These are phyloP conservation scores for Bicyclus anynana DNA, from an alignment of 1,140 invertebrate species.

Conservation along the genomic window DNA sequence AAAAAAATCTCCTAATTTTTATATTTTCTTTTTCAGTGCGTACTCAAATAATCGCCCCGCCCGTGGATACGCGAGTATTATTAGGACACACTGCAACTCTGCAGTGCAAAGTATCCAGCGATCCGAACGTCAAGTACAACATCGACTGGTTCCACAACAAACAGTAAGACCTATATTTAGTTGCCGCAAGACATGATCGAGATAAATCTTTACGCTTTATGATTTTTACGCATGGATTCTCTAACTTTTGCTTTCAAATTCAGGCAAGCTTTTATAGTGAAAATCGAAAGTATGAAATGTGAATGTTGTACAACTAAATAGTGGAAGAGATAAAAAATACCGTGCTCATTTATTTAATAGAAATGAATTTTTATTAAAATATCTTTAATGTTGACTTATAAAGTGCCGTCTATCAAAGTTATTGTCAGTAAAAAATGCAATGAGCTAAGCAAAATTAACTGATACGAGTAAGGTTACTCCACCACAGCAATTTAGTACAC, in stretches of 20 bases:
- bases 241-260: slow-evolving; percentile 21
- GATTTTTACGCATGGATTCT: slow-evolving; percentile 15
- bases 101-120: slow-evolving; percentile 95
- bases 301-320: not conserved
- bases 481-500: no score
- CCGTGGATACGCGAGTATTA: slow-evolving; percentile 91
- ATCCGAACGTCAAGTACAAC: slow-evolving; percentile 92
- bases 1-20: not conserved
- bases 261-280: not conserved
- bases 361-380: no score
- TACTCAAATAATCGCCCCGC: slow-evolving; percentile 95
- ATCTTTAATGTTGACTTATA: no score
- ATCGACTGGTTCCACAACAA: slow-evolving; percentile 95
- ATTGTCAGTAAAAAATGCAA: no score
- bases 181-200: slow-evolving; percentile 3
- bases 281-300: not conserved
- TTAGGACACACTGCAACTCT: slow-evolving; percentile 93
- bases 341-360: not conserved
- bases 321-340: not conserved
- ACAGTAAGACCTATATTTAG: slow-evolving; percentile 76
- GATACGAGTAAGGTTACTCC: no score
- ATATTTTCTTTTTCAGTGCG: slow-evolving; percentile 80
- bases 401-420: no score
- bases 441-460: no score
- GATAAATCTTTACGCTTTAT: slow-evolving; percentile 20